Base-by-base conservation (phyloP, 1,140 invertebrate species). In the Myzus persicae region DNA sequence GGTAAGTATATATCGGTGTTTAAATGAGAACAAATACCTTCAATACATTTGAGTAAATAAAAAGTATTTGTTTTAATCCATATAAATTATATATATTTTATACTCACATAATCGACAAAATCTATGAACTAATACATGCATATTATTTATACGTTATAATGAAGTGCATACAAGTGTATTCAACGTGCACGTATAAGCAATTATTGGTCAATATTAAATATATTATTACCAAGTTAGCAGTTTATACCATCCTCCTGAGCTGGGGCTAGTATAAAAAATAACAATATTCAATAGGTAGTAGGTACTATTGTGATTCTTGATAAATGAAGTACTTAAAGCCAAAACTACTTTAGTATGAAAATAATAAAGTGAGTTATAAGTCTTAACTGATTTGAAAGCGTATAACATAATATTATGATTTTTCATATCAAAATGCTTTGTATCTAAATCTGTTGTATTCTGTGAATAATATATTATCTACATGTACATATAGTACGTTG, bases 391-490 rank as follows among this genome's bases (percentile, higher is more conserved):
- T n/a, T 76, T 36, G 14, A 2, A 76, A n/a, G 59, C 31, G 4
- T 20, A 67, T 67, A 67, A 67, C 31, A n/a, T 36, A 18, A n/a
- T 18, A 76, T 76, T 76, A 76, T 76, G 59, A 76, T 18, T 18
- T 76, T 76, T 76, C 59, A 76, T n/a, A n/a, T 76, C 59, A 76
- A n/a, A 76, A 4, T n/a, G 59, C 59, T 6, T 24, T 76, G 59
- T 7, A 5, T 14, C n/a, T 18, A 76, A n/a, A n/a, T 76, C 31
- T 76, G n/a, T n/a, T 67, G 59, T 76, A 20, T 18, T 18, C 59
- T 76, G 59, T 36, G 59, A n/a, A 76, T 36, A 76, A 76, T 76
- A 76, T 76, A 76, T 76, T 76, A n/a, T n/a, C n/a, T n/a, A 76
- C 59, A 76, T 36, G 14, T 76, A 76, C 59, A n/a, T n/a, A 59